These are phyloP conservation scores for Periophthalmodon schlosseri DNA, from an alignment of 2,113 vertebrate genomes.

Conservation along the genomic window DNA sequence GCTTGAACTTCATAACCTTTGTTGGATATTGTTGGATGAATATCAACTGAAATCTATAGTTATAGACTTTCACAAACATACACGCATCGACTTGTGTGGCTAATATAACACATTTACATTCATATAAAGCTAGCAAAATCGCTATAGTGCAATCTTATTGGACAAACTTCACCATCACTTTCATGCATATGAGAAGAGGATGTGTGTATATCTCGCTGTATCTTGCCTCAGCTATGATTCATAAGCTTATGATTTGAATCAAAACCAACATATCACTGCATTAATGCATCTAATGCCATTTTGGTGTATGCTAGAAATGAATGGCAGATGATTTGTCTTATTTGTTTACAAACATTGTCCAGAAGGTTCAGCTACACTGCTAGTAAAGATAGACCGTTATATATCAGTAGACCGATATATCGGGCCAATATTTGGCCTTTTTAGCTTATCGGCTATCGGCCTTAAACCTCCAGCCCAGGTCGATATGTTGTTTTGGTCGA, in stretches of 20 bases:
- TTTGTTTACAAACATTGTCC: neutral
- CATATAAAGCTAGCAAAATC: neutral
- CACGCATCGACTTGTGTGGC: neutral
- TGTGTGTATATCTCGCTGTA: no score
- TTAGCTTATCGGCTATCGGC: no score
- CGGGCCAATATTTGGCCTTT: no score
- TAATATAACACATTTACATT: neutral
- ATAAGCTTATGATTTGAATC: neutral
- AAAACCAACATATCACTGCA: neutral
- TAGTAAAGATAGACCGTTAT: no score
- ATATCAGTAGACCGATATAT: no score
- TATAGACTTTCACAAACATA: neutral
- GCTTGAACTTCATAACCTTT: constrained; percentile 9
- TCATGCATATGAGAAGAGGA: no score
- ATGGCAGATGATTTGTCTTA: neutral
- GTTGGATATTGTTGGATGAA: neutral
- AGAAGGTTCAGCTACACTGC: no score
- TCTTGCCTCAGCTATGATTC: neutral
- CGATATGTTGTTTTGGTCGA: no score
- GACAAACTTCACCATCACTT: no score
- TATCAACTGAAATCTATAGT: neutral
- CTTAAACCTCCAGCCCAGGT: no score
- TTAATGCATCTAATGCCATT: neutral
- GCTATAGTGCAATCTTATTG: neutral
- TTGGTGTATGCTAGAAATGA: neutral